phyloP scores from a whole-genome alignment of 2,888 invertebrate genomes.

The Drosophila seclusa region DNA sequence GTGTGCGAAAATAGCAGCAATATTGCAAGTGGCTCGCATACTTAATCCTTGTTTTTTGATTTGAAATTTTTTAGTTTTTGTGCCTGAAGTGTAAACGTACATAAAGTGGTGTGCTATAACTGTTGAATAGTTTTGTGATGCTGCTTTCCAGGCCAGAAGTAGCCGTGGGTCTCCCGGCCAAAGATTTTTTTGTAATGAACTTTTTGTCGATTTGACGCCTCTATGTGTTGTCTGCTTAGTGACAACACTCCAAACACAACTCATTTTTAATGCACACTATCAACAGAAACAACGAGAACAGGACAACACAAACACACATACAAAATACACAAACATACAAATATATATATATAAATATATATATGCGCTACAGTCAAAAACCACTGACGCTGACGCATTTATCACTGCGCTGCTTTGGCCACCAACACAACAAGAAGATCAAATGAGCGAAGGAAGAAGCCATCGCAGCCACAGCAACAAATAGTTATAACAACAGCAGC shows the following conservation, averaged over 20 bases:
- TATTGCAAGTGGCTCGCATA: too few species aligned
- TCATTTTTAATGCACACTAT: conserved; percentile 67
- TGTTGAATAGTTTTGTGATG: too few species aligned
- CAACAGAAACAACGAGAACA: conserved; percentile 34
- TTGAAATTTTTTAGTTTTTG: too few species aligned
- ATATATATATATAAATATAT: conserved; percentile 14
- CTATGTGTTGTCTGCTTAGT: too few species aligned
- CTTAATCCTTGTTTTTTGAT: too few species aligned
- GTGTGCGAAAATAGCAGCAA: too few species aligned
- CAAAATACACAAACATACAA: conserved; percentile 11
- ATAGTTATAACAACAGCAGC: conserved; percentile 25
- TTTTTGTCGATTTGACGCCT: too few species aligned
- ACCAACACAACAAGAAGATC: conserved; percentile 37
- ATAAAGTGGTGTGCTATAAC: too few species aligned
- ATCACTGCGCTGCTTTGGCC: conserved; percentile 55
- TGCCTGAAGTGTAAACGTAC: too few species aligned
- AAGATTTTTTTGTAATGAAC: too few species aligned
- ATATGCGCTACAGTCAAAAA: conserved; percentile 36
- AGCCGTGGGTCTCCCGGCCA: too few species aligned
- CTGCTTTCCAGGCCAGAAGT: too few species aligned
- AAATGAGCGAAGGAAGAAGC: conserved; percentile 49
- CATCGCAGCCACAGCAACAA: conserved; percentile 42
- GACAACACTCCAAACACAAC: conserved; percentile 52
- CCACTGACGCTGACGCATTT: conserved; percentile 62
- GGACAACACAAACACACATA: conserved; percentile 3